phyloP scores from a whole-genome alignment of 2,797 vertebrate species.

The Epinephelus awoara region DNA sequence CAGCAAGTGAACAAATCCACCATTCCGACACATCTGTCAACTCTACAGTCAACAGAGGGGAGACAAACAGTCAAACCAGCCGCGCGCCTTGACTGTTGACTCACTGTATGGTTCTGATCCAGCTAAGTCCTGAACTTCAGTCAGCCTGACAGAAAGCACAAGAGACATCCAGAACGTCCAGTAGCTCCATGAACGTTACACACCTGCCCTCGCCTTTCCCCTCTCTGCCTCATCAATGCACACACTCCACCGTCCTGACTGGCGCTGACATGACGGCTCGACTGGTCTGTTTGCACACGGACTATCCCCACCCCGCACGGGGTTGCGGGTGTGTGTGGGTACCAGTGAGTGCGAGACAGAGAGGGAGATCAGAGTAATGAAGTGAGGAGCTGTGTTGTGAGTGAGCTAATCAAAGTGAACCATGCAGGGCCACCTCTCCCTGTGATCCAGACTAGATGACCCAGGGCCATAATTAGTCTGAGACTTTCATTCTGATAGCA shows the following conservation, averaged over 20 bases:
- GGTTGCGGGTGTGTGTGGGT: conserved; percentile 28
- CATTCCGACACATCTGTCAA: conserved; percentile 77
- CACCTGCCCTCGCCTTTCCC: conserved; percentile 50
- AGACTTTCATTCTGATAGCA: conserved; percentile 81
- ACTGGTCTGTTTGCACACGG: conserved; percentile 55
- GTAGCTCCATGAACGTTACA: conserved; percentile 16
- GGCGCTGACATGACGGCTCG: conserved; percentile 35
- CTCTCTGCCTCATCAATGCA: conserved; percentile 34
- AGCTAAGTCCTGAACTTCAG: conserved; percentile 63
- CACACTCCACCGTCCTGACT: conserved; percentile 28
- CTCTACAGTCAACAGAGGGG: conserved; percentile 71
- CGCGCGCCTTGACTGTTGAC: conserved; percentile 69
- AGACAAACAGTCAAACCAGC: conserved; percentile 69
- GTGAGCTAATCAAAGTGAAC: conserved; percentile 82
- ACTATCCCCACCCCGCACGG: not conserved
- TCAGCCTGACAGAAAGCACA: conserved; percentile 66
- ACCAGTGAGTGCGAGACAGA: conserved; percentile 47
- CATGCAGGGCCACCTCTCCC: conserved; percentile 79
- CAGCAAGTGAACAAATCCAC: conserved; percentile 78
- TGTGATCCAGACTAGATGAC: conserved; percentile 81
- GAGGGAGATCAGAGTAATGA: conserved; percentile 75
- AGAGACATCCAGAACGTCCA: conserved; percentile 49
- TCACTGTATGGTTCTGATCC: conserved; percentile 61
- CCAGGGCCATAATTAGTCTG: conserved; percentile 82
- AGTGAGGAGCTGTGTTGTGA: conserved; percentile 74